Base-by-base conservation (phyloP, 2,888 invertebrate species). In the Ophion obscuratus region DNA sequence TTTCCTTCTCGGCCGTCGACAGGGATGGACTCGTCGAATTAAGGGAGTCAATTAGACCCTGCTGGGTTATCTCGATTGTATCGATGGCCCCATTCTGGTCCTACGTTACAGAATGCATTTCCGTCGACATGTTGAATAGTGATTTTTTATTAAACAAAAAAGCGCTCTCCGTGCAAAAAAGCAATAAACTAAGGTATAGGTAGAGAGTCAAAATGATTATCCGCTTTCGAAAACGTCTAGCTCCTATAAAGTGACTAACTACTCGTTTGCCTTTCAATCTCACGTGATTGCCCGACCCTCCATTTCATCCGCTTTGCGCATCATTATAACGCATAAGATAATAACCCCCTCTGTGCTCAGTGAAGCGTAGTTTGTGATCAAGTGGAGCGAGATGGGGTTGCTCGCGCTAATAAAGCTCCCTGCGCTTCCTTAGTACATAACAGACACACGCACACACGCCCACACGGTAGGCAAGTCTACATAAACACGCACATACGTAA, bases 1-100 rank as follows among this genome's bases (percentile, higher is more conserved):
- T 97, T 20, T 94, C 88, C 87, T 96, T 95, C 92, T 98, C 98
- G 44, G 95, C 94, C 20, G 92, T 92, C 6, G 96, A 96, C 4
- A 98, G 95, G 1, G 98, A 98, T 0, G 98, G 98, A 83, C 96
- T 96, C 47, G 97, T 97, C 85, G 96, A 96, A 77, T 93, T 94
- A 73, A 97, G 94, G 0, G 97, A 97, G 80, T 95, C 95, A 85
- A 95, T 92, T 74, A 98, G 94, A 94, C 97, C 96, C 78, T 95
- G 94, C 89, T 96, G 95, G 70, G 94, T 95, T 47, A 97, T 93
- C 88, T 90, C 89, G 89, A 88, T 88, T 24, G 70, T 68, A 14
- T 84, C 87, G 75, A 89, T 73, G 67, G 86, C 79, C 40, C 86
- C 82, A 2, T 87, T 80, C 85, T 90, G 44, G 24, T 67, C 78